These are phyloP conservation scores for Puntigrus tetrazona DNA, from an alignment of 2,113 vertebrate genomes.

Conservation along the genomic window DNA sequence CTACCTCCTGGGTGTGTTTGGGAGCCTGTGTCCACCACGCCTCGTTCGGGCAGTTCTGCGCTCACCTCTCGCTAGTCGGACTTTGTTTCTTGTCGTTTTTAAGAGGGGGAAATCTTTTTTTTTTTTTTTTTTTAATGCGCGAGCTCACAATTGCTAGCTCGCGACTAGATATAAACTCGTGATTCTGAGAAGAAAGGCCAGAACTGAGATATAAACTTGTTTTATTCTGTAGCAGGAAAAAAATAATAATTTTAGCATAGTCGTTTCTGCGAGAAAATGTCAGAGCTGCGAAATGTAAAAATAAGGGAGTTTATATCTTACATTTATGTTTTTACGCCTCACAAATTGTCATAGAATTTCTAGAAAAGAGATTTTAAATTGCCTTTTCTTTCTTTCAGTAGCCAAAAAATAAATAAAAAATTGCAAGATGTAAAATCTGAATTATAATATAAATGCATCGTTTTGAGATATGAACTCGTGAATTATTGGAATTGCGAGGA, in stretches of 20 bases:
- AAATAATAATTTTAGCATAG: too few species aligned
- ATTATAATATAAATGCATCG: neutral
- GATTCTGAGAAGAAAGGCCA: neutral
- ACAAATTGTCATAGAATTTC: neutral
- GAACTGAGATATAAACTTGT: too few species aligned
- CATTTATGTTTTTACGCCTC: neutral
- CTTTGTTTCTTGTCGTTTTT: too few species aligned
- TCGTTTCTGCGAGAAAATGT: too few species aligned
- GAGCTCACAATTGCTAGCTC: neutral
- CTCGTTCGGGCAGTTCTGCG: neutral
- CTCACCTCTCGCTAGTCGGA: neutral
- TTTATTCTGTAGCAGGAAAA: too few species aligned
- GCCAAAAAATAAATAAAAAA: neutral
- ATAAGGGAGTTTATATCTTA: neutral
- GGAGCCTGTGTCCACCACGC: neutral
- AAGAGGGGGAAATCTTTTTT: too few species aligned
- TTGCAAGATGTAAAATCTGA: neutral
- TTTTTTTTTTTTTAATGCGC: too few species aligned
- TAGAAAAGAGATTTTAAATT: neutral
- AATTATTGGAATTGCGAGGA: too few species aligned
- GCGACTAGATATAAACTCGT: neutral
- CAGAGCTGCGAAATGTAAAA: too few species aligned
- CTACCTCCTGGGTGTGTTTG: slow-evolving; percentile 65
- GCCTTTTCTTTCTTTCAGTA: too few species aligned
- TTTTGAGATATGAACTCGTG: neutral